Base-by-base conservation (phyloP, 2,113 vertebrate species). In the Ailurus styani region DNA sequence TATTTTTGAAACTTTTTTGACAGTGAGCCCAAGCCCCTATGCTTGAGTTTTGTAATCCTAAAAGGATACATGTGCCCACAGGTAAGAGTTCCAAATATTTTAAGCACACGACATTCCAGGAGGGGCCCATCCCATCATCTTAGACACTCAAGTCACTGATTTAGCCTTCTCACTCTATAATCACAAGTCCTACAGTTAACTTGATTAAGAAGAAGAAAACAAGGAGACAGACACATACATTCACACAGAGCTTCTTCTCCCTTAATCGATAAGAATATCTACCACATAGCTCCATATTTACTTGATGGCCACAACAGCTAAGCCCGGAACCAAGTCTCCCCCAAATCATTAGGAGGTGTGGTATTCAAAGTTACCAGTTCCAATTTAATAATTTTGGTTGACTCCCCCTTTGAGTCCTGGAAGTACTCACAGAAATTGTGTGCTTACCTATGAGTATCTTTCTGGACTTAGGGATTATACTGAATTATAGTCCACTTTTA, bases 401-500 rank as follows among this genome's bases (percentile, higher is more conserved):
- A 86, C 75, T 93, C 87, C 82, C 45, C 27, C 54, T 96, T 90
- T 93, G 47, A 42, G 60, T 90, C 64, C 81, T 93, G 42, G 42
- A 97, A 88, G 52, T 66, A 73, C 34, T 79, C 81, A 95, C 10
- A 96, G 57, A 94, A 96, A 95, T 20, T 86, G 6, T 87, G 20
- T 89, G 52, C 37, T 85, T 68, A 95, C 77, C 87, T 90, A 77
- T 20, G 27, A 94, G 66, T 72, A 60, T 54, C 77, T 91, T 94
- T 93, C 60, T 75, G 81, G 78, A 93, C 55, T 95, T 87, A 89
- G 40, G 15, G 27, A 37, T 88, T 0, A 72, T 20, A 47, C 34
- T 93, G 50, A 81, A 94, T 93, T 70, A 96, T 3, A 96, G 89
- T 40, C 70, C 54, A 78, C 62, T 62, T 98, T 97, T 93, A 96